Percentiles rank a stretch among this genome's conserved stretches.
Evolutionary conservation across 2,888 invertebrate genomes (phyloP).

Genomic region (Ectemnius continuus): DNA sequence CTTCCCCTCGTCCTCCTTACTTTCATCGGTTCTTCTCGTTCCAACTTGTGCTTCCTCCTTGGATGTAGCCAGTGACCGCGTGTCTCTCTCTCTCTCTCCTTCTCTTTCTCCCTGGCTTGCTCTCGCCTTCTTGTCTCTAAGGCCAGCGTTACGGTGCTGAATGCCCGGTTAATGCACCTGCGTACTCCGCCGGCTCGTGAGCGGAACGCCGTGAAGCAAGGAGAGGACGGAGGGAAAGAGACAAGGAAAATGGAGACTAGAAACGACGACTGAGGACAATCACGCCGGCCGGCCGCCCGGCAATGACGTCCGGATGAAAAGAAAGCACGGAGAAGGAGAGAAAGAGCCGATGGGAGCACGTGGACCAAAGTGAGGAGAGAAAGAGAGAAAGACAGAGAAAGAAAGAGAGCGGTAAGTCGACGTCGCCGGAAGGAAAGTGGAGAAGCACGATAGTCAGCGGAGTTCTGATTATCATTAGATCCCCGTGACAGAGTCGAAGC

Average conservation of each 20-base stretch:
- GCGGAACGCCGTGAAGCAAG: constrained; percentile 60
- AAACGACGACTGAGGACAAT: constrained; percentile 53
- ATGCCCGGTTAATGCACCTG: constrained; percentile 76
- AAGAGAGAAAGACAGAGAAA: constrained; percentile 13
- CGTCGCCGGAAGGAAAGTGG: constrained; percentile 18
- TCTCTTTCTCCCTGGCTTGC: constrained; percentile 19
- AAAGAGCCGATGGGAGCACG: constrained; percentile 40
- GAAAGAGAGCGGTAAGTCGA: not conserved
- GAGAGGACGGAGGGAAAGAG: constrained; percentile 40
- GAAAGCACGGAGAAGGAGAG: constrained; percentile 15
- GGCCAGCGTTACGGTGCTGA: constrained; percentile 71
- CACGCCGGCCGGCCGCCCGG: constrained; percentile 15
- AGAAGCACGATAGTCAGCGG: not conserved
- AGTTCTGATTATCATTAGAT: not conserved
- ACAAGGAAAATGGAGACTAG: constrained; percentile 26
- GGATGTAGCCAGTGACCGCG: no score
- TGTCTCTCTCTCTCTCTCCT: constrained; percentile 20
- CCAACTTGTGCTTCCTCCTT: constrained; percentile 28
- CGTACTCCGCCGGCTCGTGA: constrained; percentile 68
- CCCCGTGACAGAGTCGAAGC: no score
- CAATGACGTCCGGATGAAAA: constrained; percentile 34
- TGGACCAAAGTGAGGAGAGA: constrained; percentile 27
- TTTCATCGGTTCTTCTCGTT: constrained; percentile 20
- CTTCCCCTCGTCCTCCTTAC: constrained; percentile 23
- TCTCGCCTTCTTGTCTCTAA: constrained; percentile 48